These are phyloP conservation scores for Tillus elongatus DNA, from an alignment of 2,888 invertebrate genomes.

Conservation along the genomic window DNA sequence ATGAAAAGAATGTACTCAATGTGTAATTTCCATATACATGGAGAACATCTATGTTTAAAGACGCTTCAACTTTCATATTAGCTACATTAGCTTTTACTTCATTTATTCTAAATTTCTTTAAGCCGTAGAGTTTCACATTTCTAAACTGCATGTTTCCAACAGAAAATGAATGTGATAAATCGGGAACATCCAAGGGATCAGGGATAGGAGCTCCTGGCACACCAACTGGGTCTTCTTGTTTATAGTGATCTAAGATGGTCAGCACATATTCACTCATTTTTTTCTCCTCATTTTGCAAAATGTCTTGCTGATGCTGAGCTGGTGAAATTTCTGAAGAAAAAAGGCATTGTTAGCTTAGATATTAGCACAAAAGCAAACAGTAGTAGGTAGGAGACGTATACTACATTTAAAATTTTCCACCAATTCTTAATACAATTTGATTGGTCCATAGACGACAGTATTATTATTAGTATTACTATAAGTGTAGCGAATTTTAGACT, in stretches of 20 bases:
- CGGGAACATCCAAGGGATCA: constrained; percentile 72
- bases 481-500: too few species aligned
- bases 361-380: too few species aligned
- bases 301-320: too few species aligned
- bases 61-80: constrained; percentile 66
- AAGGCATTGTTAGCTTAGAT: too few species aligned
- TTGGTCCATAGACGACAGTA: too few species aligned
- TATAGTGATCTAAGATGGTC: constrained; percentile 65
- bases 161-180: constrained; percentile 63
- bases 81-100: constrained; percentile 63
- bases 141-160: constrained; percentile 62
- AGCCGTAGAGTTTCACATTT: constrained; percentile 61
- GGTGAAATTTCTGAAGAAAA: too few species aligned
- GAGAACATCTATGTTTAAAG: constrained; percentile 60
- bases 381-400: too few species aligned
- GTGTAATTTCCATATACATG: constrained; percentile 68
- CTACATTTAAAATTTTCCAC: too few species aligned
- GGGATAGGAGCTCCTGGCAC: constrained; percentile 71
- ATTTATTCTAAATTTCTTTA: constrained; percentile 69
- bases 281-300: constrained; percentile 46
- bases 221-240: constrained; percentile 70
- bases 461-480: too few species aligned
- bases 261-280: constrained; percentile 64
- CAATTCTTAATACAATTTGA: too few species aligned
- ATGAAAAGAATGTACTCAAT: constrained; percentile 60